A percentile compares a stretch with the other conserved stretches of the same genome.
Evolutionary conservation across 2,888 invertebrate species (phyloP).

Genomic region (Andrena bucephala): DNA sequence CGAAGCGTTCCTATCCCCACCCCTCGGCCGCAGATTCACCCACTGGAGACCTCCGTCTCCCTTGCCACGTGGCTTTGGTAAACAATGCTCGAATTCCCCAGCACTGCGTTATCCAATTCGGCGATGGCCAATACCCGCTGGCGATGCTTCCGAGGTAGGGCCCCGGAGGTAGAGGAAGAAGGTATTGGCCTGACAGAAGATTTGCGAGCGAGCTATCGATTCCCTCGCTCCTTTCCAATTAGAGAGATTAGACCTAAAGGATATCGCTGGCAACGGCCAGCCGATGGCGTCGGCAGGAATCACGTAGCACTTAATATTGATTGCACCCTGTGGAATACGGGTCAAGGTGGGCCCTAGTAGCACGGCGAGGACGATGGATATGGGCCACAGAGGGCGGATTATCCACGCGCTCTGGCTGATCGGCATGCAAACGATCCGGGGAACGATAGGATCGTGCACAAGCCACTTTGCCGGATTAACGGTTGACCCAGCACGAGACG

Average conservation of each 20-base stretch:
- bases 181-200: too few species aligned
- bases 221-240: constrained; percentile 2
- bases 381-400: constrained; percentile 17
- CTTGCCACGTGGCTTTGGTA: constrained; percentile 76
- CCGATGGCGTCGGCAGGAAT: constrained; percentile 4
- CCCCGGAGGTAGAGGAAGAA: background rate
- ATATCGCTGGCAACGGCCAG: background rate
- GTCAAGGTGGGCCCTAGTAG: constrained; percentile 28
- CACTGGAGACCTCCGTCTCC: constrained; percentile 50
- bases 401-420: constrained; percentile 23
- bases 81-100: constrained; percentile 68
- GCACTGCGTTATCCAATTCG: background rate
- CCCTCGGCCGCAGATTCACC: constrained; percentile 42
- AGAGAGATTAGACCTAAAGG: background rate
- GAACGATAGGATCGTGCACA: constrained; percentile 52
- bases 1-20: constrained; percentile 55
- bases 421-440: constrained; percentile 46
- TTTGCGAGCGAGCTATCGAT: background rate
- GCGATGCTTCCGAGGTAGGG: too few species aligned
- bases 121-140: too few species aligned
- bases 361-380: background rate
- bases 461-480: constrained; percentile 70
- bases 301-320: constrained; percentile 18
- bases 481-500: constrained; percentile 63
- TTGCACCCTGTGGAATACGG: constrained; percentile 21